These are phyloP conservation scores for Acanthornis magna DNA, from an alignment of 2,797 vertebrate genomes.

Conservation along the genomic window DNA sequence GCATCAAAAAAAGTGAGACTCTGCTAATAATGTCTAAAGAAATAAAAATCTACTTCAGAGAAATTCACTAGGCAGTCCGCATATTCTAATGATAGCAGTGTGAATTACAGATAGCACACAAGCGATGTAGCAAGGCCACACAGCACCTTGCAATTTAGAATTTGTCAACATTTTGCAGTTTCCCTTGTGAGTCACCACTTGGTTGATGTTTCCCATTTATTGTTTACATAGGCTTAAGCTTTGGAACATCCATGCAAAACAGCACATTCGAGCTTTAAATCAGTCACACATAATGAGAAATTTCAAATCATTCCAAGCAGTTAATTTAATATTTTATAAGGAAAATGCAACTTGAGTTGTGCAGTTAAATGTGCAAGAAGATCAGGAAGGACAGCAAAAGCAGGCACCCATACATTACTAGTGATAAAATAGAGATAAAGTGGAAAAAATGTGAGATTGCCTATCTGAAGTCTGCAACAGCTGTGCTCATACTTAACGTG, in stretches of 20 bases:
- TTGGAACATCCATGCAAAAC: background rate
- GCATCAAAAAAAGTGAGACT: background rate
- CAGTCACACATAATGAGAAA: conserved; percentile 58
- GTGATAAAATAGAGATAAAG: conserved; percentile 33
- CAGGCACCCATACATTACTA: background rate
- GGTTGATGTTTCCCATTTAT: conserved; percentile 42
- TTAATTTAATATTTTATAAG: conserved; percentile 70
- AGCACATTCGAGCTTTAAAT: conserved; percentile 58
- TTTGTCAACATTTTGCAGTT: conserved; percentile 38
- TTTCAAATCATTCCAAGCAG: conserved; percentile 52
- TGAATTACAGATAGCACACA: conserved; percentile 26
- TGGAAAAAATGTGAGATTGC: conserved; percentile 31
- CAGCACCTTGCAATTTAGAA: conserved; percentile 43
- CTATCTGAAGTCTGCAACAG: conserved; percentile 29
- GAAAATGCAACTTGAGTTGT: conserved; percentile 61
- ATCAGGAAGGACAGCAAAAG: conserved; percentile 28
- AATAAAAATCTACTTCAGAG: conserved; percentile 42
- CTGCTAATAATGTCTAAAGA: conserved; percentile 20
- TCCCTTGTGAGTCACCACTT: conserved; percentile 25
- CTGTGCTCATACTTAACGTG: conserved; percentile 18
- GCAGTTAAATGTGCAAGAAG: conserved; percentile 51
- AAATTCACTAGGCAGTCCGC: conserved; percentile 8
- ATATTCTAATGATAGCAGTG: background rate
- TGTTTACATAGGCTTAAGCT: conserved; percentile 53
- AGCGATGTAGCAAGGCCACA: background rate